Base-by-base conservation (phyloP, 2,888 invertebrate species). In the Brachyopa scutellaris region DNA sequence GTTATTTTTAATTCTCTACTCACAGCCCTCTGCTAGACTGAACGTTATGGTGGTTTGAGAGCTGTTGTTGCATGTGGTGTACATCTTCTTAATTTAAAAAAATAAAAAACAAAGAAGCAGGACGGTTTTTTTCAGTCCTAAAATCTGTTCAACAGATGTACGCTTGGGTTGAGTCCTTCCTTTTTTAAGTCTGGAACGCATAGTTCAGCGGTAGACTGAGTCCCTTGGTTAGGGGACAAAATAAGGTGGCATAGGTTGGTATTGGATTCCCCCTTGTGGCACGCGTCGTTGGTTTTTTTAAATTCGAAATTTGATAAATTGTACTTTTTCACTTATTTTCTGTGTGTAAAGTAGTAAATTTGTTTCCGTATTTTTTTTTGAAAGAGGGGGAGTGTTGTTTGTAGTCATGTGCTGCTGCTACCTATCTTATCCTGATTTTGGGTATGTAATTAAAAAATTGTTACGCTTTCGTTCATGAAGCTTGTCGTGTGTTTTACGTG, bases 71-170 rank as follows among this genome's bases (percentile, higher is more conserved):
- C 70, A 82, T 82, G 59, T 70, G 82, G 62, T 70, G 69, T 47
- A 42, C 62, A 62, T 45, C 33, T n/a, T 66, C 26, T 49, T 42
- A 51, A 74, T 57, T 74, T n/a, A 69, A 61, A 45, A 36, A 42
- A 72, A 29, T 67, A 36, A 73, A 80, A 57, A 66, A 74, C 61
- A 55, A 67, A 55, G 31, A 7, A 42, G 19, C 36, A 49, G 17
- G 67, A 57, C 53, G 31, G 36, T 59, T 72, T 72, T n/a, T n/a
- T 64, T 29, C 42, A 73, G 66, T 61, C 59, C 73, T 76, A 53
- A 82, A 76, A 82, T 82, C 80, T 82, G 80, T 82, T 76, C 59
- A 76, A 76, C 80, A 82, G 80, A 82, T 82, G 80, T 82, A 82
- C 70, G 51, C 76, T 53, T 47, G 49, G 38, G 42, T 36, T 31